These are phyloP conservation scores for Mustelus asterias DNA, from an alignment of 2,113 vertebrate genomes.

Conservation along the genomic window DNA sequence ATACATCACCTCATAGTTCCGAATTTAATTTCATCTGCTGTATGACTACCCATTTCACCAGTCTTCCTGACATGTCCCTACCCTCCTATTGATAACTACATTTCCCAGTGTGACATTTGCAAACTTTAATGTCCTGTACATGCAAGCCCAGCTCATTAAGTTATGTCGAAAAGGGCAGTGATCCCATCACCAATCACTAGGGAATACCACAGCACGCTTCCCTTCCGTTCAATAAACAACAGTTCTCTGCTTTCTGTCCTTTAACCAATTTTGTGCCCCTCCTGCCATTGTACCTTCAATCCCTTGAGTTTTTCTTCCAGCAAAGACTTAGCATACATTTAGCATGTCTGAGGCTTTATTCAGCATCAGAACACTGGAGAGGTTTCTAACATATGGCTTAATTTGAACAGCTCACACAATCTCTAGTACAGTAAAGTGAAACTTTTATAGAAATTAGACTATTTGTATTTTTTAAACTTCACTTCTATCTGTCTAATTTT, in stretches of 20 bases:
- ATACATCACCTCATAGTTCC: background rate
- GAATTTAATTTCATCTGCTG: background rate
- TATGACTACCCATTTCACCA: background rate
- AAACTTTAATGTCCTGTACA: background rate
- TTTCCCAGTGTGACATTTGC: background rate
- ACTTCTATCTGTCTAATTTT: background rate
- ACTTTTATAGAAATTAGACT: background rate
- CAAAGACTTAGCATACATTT: background rate
- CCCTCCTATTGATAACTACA: background rate
- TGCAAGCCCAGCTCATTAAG: background rate
- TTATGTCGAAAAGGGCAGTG: background rate
- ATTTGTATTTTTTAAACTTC: background rate
- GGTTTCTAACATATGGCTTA: background rate
- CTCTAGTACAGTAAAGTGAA: background rate
- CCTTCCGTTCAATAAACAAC: background rate
- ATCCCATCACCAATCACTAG: background rate
- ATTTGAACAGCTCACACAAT: background rate
- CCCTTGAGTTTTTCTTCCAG: background rate
- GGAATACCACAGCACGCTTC: background rate
- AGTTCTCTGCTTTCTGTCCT: background rate
- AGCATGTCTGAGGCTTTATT: background rate
- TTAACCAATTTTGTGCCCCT: background rate
- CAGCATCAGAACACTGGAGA: background rate
- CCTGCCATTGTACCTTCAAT: background rate
- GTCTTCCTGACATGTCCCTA: background rate